Base-by-base conservation (phyloP, 2,888 invertebrate species). In the Heteropelma amictum region DNA sequence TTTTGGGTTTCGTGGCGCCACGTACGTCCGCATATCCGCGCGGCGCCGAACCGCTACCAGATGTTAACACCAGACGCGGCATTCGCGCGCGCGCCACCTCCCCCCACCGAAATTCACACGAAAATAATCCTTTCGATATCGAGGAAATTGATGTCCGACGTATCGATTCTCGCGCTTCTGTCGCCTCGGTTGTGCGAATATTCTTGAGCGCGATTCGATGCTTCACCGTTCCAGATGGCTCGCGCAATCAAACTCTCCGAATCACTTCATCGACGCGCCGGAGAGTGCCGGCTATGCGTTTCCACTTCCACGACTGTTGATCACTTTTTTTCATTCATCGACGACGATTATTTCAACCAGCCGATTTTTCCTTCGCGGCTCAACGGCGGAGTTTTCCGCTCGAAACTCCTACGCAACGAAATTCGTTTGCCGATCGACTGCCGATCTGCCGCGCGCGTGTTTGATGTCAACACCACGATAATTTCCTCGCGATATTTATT, bases 21-120 rank as follows among this genome's bases (percentile, higher is more conserved):
- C 79, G 71, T 79, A 79, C 58, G 67, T 69, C 53, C 70, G 76
- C 73, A 67, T 61, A 61, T 58, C 47, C 64, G 70, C 72, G 74
- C 77, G 72, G 75, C 54, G 56, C 51, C 75, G 63, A 60, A 77
- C 72, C 72, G 77, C 76, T 79, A 77, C 51, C 78, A 79, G 78
- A 79, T 79, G 78, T 79, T 78, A 72, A 79, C 72, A 72, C 72
- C 47, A 56, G 67, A 75, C 67, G 56, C 75, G 67, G 67, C 67
- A 71, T 71, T 67, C 67, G 67, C 56, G 56, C 61, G 64, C 61
- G 71, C 61, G 21, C 56, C 67, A 45, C 51, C 67, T 56, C 60
- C 51, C 69, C 58, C 65, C 53, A 61, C 54, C 54, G 8, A 17
- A 33, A 30, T 2, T 28, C 47, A 35, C 28, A 7, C 21, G 10